Evolutionary conservation across 2,113 vertebrate genomes (phyloP), one percentile per base, ranked within the genome.

Genomic region (Grantiella picta): DNA sequence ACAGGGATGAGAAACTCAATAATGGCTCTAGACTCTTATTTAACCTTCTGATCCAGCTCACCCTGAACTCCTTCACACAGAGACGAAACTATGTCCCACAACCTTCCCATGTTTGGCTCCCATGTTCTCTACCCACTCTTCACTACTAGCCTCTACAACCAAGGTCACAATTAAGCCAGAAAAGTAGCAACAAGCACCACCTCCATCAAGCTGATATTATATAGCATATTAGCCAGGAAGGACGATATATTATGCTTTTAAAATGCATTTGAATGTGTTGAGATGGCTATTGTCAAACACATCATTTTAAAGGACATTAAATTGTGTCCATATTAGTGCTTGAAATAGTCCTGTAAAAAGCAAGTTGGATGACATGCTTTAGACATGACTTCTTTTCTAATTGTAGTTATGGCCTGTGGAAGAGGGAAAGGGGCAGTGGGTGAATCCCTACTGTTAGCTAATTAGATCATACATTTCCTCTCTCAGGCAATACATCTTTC

Each of bases 381-480:
- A 86, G 64, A 90, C 28, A 84, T 1, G 5, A n/a, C 7, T 64
- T 73, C 65, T 80, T 93, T 86, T 83, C n/a, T 61, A 78, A 83
- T 20, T 89, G 92, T 78, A 86, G 76, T 75, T 84, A 68, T 78
- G 71, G 85, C 75, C 82, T 65, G 40, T 71, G 45, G 73, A 95
- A 94, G 76, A 92, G 35, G 64, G 56, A 94, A 93, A 93, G 54
- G 86, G 94, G 90, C 72, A 92, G 64, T 93, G 88, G 85, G 92
- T 92, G 88, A 97, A 95, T 89, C 56, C 82, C 90, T 94, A 89
- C 76, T 83, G 88, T 64, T 95, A 93, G 82, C 79, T 96, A 96
- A 96, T 94, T 95, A 92, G 90, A 95, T 81, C 65, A 93, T 81
- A 92, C 61, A 82, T 92, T 89, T 94, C 36, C 79, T 81, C 60